phyloP scores from a whole-genome alignment of 2,797 vertebrate genomes.

The Amblyopsis hoosieri region DNA sequence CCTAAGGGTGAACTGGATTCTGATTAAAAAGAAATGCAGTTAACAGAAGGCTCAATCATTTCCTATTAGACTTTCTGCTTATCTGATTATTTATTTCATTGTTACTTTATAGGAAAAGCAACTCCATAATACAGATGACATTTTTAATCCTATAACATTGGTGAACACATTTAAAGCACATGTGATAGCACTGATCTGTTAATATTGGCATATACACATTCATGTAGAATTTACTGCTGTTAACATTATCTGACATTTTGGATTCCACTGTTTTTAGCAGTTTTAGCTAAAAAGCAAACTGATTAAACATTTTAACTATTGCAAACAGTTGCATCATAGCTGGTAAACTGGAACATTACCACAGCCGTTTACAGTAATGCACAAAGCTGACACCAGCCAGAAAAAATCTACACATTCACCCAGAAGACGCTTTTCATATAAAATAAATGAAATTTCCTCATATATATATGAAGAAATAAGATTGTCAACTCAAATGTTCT shows the following conservation, averaged over 20 bases:
- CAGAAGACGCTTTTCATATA: neutral
- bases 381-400: neutral
- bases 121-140: neutral
- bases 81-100: slow-evolving; percentile 1
- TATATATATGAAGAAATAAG: slow-evolving; percentile 19
- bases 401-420: slow-evolving; percentile 9
- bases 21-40: slow-evolving; percentile 23
- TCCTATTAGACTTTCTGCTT: slow-evolving; percentile 1
- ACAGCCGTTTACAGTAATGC: neutral
- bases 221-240: no score
- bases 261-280: no score
- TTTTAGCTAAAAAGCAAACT: no score
- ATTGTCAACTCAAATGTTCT: slow-evolving; percentile 1
- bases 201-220: no score
- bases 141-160: neutral
- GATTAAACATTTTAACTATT: no score
- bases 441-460: slow-evolving; percentile 2
- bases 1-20: slow-evolving; percentile 19
- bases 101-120: slow-evolving; percentile 3
- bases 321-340: neutral
- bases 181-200: no score
- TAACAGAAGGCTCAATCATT: slow-evolving; percentile 6
- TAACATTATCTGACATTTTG: no score
- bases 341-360: neutral
- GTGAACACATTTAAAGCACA: no score